Base-by-base conservation (phyloP, 2,888 invertebrate genomes). In the Drosophila neotestacea region DNA sequence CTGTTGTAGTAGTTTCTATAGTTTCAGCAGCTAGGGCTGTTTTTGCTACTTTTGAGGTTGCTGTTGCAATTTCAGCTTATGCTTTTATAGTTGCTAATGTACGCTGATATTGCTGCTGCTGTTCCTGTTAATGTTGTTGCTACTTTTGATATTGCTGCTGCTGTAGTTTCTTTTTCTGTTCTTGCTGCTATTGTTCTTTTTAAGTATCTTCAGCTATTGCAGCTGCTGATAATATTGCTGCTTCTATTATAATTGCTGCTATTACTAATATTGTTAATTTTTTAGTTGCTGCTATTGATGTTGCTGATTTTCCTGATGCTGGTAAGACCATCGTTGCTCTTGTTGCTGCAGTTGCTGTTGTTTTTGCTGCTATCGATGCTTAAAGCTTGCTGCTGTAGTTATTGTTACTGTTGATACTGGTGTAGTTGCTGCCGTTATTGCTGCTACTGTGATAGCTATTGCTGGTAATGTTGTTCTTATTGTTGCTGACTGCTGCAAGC, bases 401-500 rank as follows among this genome's bases (percentile, higher is more conserved):
- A 41, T 27, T 50, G 32, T 4, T 28, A 9, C 16, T 60, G 28
- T 7, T 61, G 47, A 47, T 38, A 16, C 16, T 60, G 34, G 9
- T 34, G 9, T 22, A n/a, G 6, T 42, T 39, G n/a, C 10, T 50
- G 22, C 11, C 50, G 44, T 9, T 42, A 10, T 6, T 30, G 34
- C 11, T 55, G 44, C 11, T 42, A n/a, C 10, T 36, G 22, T 6
- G 10, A 10, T n/a, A 36, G 22, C 6, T 13, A 1, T 13, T 46
- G 44, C 11, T 38, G 16, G 9, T 28, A 6, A 7, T 50, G 42
- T 34, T 47, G 54, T 4, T 34, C 36, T 7, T 41, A 38, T 22
- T 64, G 56, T 36, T 65, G 58, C 32, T 61, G 66, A 4, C 9
- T 46, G 56, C 42, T 48, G 66, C 63, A 67, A 70, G 80, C 81